Evolutionary conservation across 2,113 vertebrate genomes (phyloP).

Genomic region (Mystacornis crossleyi): DNA sequence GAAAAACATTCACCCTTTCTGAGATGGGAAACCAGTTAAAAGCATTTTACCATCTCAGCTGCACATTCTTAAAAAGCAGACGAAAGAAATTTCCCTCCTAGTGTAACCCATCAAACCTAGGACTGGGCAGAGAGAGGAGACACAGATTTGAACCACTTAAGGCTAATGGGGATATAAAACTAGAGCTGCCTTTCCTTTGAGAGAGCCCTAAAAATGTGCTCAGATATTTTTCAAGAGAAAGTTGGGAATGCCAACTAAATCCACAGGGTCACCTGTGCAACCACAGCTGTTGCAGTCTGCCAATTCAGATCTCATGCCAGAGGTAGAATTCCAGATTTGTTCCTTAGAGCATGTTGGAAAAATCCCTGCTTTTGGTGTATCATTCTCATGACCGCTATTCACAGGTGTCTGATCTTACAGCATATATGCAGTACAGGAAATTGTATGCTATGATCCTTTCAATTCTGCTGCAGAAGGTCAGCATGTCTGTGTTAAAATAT

Average conservation of each 20-base stretch:
- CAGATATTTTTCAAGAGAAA: not conserved
- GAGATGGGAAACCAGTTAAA: not conserved
- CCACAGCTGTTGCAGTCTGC: not conserved
- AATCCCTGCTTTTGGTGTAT: not conserved
- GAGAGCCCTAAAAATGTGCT: not conserved
- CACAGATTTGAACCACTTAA: not conserved
- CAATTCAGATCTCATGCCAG: not conserved
- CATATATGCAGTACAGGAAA: not conserved
- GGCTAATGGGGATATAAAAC: not conserved
- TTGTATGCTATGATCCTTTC: not conserved
- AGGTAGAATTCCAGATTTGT: not conserved
- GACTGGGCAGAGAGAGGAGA: not conserved
- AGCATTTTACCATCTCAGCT: not conserved
- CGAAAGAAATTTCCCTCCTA: not conserved
- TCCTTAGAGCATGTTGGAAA: not conserved
- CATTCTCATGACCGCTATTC: not conserved
- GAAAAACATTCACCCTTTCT: not conserved
- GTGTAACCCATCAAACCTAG: not conserved
- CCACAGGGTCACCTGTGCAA: not conserved
- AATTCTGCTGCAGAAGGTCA: not conserved
- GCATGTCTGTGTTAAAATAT: not conserved
- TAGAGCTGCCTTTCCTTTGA: not conserved
- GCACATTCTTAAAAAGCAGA: not conserved
- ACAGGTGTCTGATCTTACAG: not conserved
- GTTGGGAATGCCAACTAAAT: not conserved